Base-by-base conservation (phyloP, 1,140 invertebrate species). In the Drosophila pallidifrons region DNA sequence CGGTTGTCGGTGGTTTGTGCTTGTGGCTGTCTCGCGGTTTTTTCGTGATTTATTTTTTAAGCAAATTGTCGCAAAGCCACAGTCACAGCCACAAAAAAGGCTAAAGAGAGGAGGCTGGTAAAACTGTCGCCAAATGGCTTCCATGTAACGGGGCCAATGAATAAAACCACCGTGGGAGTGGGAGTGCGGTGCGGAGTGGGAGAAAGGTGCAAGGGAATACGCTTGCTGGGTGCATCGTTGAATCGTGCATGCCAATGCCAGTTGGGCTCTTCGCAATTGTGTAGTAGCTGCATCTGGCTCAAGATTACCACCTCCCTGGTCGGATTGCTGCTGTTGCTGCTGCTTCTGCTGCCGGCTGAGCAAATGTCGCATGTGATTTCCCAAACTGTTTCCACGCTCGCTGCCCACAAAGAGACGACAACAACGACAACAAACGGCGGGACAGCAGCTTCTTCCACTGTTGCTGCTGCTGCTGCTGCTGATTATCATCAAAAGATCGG, bases 41-140 rank as follows among this genome's bases (percentile, higher is more conserved):
- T 71, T 71, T 88, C 85, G 85, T 88, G 85, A 87, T 88, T 88
- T 88, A 88, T 88, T 89, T 88, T 89, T 89, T 85, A 87, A 88
- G 83, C 83, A 87, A 87, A 87, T 87, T 87, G 83, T 87, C 83
- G 83, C 83, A 67, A 72, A 69, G 71, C 45, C 51, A 43, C 51
- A 65, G 41, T 41, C 45, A 13, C 16, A 64, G 64, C 35, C 32
- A 58, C 51, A 52, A 32, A 8, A 32, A 6, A 6, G 30, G 30
- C 30, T 6, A 5, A 32, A 8, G 30, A 32, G 30, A 32, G 30
- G 51, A 15, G 46, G 60, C 66, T 60, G 51, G 60, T 35, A 52
- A 58, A 83, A 82, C 76, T 87, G 82, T 86, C 82, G 75, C 82
- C 81, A 76, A 82, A 72, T 76, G 69, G 75, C 41, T 73, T 65